Conservation (phyloP, 2,888 invertebrate species). For the Parascotia fuliginaria region DNA sequence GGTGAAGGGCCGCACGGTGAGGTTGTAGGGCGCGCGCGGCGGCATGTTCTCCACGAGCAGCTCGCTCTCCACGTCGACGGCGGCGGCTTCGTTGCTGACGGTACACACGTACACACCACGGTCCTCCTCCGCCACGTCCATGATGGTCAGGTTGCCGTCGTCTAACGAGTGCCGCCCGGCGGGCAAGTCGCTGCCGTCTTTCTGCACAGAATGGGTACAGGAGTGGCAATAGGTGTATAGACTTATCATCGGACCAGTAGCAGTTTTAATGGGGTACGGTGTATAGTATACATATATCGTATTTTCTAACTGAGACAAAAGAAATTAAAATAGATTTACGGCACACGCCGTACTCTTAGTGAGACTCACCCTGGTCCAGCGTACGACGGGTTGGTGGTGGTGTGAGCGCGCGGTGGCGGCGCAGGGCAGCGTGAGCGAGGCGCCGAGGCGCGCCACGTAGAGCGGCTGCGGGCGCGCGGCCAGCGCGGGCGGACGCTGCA, state of each 20-base stretch:
- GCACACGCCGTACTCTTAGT: background rate
- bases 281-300: too few species aligned
- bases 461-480: constrained; percentile 92
- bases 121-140: constrained; percentile 92
- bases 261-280: too few species aligned
- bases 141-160: constrained; percentile 93
- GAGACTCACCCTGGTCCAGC: constrained; percentile 56
- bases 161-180: constrained; percentile 88
- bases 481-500: constrained; percentile 94
- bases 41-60: constrained; percentile 93
- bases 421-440: constrained; percentile 93
- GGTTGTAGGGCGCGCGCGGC: constrained; percentile 95
- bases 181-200: constrained; percentile 90
- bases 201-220: constrained; percentile 70
- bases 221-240: too few species aligned
- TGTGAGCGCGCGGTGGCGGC: constrained; percentile 88
- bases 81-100: constrained; percentile 94
- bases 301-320: too few species aligned
- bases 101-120: constrained; percentile 94
- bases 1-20: constrained; percentile 90
- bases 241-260: too few species aligned
- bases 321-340: too few species aligned
- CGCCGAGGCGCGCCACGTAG: constrained; percentile 93
- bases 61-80: constrained; percentile 92
- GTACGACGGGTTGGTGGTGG: constrained; percentile 42